These are phyloP conservation scores for Delphinus delphis DNA, from an alignment of 2,113 vertebrate genomes.

Conservation along the genomic window DNA sequence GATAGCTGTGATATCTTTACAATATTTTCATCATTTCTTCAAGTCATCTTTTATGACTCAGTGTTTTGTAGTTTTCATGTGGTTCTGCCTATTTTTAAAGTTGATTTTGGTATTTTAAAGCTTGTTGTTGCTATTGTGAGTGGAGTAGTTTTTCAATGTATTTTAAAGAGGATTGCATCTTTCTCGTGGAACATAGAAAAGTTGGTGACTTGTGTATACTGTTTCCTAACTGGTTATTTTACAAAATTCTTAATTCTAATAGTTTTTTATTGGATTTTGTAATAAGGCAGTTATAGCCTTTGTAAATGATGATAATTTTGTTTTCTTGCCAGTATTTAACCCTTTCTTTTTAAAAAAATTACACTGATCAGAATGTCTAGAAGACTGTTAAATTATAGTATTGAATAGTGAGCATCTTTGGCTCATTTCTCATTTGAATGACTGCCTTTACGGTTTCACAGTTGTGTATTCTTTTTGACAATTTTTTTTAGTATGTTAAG, in stretches of 20 bases:
- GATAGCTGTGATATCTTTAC: neutral
- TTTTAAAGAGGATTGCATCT: constrained; percentile 26
- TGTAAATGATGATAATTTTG: constrained; percentile 29
- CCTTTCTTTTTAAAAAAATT: neutral
- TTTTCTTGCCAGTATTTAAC: constrained; percentile 8
- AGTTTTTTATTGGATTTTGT: constrained; percentile 47
- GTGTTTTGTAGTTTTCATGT: constrained; percentile 10
- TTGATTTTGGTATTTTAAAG: constrained; percentile 27
- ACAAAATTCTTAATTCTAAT: constrained; percentile 40
- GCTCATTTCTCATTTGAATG: constrained; percentile 45
- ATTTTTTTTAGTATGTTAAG: neutral
- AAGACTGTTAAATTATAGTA: constrained; percentile 37
- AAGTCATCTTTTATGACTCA: constrained; percentile 20
- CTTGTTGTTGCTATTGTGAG: neutral
- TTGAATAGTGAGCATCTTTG: neutral
- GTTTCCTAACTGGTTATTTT: neutral
- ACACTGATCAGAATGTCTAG: neutral
- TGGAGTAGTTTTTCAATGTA: neutral
- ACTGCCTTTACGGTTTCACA: constrained; percentile 12
- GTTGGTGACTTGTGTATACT: neutral
- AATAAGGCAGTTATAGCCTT: neutral
- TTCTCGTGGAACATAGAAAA: neutral
- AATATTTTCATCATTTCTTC: neutral
- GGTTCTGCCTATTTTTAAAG: neutral
- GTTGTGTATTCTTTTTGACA: constrained; percentile 32